Base-by-base conservation (phyloP, 23 tunicate genomes). In the Diplosoma virens region DNA sequence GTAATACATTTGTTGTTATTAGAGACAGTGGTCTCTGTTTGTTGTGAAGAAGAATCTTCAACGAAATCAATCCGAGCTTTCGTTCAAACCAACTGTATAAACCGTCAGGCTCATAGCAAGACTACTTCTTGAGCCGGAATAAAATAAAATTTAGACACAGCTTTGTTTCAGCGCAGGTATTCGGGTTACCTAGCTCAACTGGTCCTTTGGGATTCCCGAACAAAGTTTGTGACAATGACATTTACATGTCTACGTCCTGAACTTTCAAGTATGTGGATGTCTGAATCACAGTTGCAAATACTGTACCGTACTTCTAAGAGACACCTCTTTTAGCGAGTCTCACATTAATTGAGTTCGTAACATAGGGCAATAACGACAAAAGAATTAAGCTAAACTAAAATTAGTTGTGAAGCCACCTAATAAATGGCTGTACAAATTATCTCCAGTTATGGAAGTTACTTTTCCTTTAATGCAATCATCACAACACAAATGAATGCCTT, bases 331-430 rank as follows among this genome's bases (percentile, higher is more conserved):
- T 23, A 2, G 37, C 32, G 14, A 7, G 3, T 34, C 24, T 73
- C 1, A 14, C 3, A 28, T 3, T 14, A 76, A 76, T 30, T 73
- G 32, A 16, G 18, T 76, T 17, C 58, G 30, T 33, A 33, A 33
- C 17, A 33, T 17, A 25, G 54, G 27, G 33, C 86, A 82, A 52
- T 26, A 84, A 30, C 82, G 32, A 35, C 89, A 84, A 16, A 79
- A 1, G 26, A 58, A 37, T 4, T 17, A 24, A 1, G 56, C 50
- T 20, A 58, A 34, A 71, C 77, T 75, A 37, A 85, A 85, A 45
- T 68, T 79, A 1, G 68, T 79, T 17, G 53, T 37, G 60, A 79
- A 85, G 25, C 91, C 91, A 18, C 91, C 91, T 56, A 86, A 35
- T 53, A 45, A 47, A 30, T 70, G 70, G 30, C 72, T 55, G 17